Percentiles rank a stretch among this genome's conserved stretches.
Conservation (phyloP, 2,113 vertebrate species). For the Corapipo altera region DNA sequence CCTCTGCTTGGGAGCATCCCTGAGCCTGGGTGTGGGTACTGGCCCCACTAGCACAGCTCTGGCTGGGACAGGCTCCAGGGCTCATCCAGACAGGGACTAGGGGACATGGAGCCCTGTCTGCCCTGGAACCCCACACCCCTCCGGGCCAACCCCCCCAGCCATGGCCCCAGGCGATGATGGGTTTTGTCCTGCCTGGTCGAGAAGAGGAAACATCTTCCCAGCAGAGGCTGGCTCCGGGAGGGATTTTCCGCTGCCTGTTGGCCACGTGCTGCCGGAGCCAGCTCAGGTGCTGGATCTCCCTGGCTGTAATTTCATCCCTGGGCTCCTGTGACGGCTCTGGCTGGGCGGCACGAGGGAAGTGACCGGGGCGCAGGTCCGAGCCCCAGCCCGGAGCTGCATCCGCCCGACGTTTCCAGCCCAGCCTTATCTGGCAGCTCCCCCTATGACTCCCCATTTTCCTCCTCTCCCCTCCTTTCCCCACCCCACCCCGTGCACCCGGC, state of each 20-base stretch:
- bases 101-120: background rate
- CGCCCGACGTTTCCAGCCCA: background rate
- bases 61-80: background rate
- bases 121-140: background rate
- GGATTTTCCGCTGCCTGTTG: slow-evolving; percentile 29
- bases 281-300: slow-evolving; percentile 32
- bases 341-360: slow-evolving; percentile 13
- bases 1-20: background rate
- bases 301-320: slow-evolving; percentile 16
- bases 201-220: background rate
- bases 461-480: slow-evolving; percentile 9
- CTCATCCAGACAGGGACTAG: background rate
- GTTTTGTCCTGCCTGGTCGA: background rate
- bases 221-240: background rate
- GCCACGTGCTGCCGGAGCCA: background rate
- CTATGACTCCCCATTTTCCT: slow-evolving; percentile 16
- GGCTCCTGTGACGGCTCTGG: background rate
- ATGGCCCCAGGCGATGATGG: background rate
- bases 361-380: background rate
- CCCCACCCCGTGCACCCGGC: background rate
- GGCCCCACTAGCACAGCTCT: fast-evolving
- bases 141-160: fast-evolving
- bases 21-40: background rate
- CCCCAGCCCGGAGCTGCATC: slow-evolving; percentile 20
- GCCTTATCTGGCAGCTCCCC: background rate